These are phyloP conservation scores for Eudyptes chrysolophus DNA, from an alignment of 2,113 vertebrate genomes.

Conservation along the genomic window DNA sequence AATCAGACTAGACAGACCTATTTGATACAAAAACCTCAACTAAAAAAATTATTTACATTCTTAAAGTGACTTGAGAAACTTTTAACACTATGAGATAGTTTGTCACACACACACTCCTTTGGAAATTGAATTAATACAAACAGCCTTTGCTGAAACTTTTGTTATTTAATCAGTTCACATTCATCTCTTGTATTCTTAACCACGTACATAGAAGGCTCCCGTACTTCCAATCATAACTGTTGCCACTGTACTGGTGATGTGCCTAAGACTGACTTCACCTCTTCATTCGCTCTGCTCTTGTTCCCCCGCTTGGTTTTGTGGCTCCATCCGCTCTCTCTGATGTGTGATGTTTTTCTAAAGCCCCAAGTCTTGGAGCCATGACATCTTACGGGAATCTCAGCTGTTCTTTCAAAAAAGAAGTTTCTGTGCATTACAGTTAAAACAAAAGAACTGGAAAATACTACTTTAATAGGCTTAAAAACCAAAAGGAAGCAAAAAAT, in stretches of 20 bases:
- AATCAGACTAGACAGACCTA: background rate
- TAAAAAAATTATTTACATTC: background rate
- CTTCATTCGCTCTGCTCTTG: background rate
- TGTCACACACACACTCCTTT: background rate
- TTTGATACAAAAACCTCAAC: background rate
- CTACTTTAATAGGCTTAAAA: background rate
- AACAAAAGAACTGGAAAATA: background rate
- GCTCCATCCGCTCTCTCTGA: background rate
- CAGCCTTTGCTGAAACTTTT: background rate
- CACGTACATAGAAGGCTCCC: accelerated
- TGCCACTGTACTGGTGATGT: background rate
- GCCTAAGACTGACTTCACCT: background rate
- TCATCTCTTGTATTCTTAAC: background rate
- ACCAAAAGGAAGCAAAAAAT: background rate
- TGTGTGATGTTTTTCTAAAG: background rate
- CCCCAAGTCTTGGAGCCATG: background rate
- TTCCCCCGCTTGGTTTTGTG: background rate
- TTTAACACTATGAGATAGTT: background rate
- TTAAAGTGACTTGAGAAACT: background rate
- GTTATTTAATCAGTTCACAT: background rate
- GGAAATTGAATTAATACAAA: background rate
- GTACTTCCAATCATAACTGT: background rate
- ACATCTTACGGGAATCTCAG: background rate
- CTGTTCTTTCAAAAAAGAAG: background rate
- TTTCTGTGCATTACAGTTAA: background rate